phyloP scores from a whole-genome alignment of 2,888 invertebrate species.

The Arrhopalites spinosus region DNA sequence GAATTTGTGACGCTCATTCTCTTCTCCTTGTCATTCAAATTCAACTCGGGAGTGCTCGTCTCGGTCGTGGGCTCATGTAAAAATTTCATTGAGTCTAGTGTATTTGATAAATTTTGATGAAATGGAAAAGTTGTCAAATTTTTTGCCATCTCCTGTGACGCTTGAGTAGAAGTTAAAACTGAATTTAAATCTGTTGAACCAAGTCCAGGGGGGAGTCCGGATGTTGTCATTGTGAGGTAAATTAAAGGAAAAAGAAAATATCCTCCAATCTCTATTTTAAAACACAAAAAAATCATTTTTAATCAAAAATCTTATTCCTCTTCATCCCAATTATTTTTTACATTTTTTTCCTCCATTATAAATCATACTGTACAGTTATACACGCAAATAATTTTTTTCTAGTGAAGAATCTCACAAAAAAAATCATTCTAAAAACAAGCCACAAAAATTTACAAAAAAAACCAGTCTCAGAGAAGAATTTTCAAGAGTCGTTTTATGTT shows the following conservation, averaged over 20 bases:
- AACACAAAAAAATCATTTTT: not conserved
- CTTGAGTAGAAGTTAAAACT: too few relatives aligned
- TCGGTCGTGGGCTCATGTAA: not conserved
- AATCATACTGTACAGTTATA: too few relatives aligned
- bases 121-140: not conserved
- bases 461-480: too few relatives aligned
- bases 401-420: too few relatives aligned
- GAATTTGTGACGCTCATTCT: conserved; percentile 1
- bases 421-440: too few relatives aligned
- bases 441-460: too few relatives aligned
- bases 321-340: too few relatives aligned
- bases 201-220: conserved; percentile 38
- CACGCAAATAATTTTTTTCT: too few relatives aligned
- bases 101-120: not conserved
- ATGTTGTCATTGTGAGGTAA: conserved; percentile 42
- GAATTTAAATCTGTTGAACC: too few relatives aligned
- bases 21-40: not conserved
- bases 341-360: too few relatives aligned
- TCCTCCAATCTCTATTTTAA: conserved; percentile 34
- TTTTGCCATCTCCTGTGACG: too few relatives aligned
- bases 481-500: not conserved
- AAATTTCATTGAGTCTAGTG: not conserved
- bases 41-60: not conserved
- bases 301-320: too few relatives aligned
- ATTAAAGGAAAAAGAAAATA: conserved; percentile 37